Base-by-base conservation (phyloP, 2,797 vertebrate species). In the Sebastes minor region DNA sequence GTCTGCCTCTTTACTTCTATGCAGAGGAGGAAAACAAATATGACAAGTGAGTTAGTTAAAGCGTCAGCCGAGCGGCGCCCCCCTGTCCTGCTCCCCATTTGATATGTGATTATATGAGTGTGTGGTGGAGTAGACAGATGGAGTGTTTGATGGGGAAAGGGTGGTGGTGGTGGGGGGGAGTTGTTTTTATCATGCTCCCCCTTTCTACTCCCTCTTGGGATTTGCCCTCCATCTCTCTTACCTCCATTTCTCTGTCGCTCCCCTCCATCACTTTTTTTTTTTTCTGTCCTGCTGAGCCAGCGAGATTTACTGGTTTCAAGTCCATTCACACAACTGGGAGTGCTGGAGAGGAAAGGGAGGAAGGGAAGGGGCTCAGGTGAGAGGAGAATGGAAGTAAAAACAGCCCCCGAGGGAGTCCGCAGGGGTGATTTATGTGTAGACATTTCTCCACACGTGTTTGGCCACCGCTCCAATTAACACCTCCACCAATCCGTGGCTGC, bases 401-500 rank as follows among this genome's bases (percentile, higher is more conserved):
- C 67, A 66, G 35, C 73, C 62, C 71, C 38, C 4, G 16, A 65
- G 73, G 83, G 62, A 35, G 67, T 42, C 32, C 2, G 4, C 2
- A 49, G 16, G 2, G 55, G 75, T 91, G 88, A 93, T 93, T 93
- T 88, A 93, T 92, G 79, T 72, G 71, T 86, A 80, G 80, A 88
- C 77, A 81, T 91, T 83, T 84, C 81, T 78, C 85, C 78, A 81
- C 88, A 80, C 53, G 11, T 86, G 89, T 90, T 82, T 78, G 84
- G 74, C 80, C 76, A 59, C 20, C 20, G 72, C 86, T 88, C 84
- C 89, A 89, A 90, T 93, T 90, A 93, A 83, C 91, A 88, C 89
- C 81, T 86, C 65, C 85, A 59, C 78, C 88, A 83, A 77, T 85
- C 82, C 14, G 23, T 5, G 78, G 80, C 87, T 28, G 16, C 42